A percentile compares a stretch with the other conserved stretches of the same genome.
Conservation (phyloP, 2,113 vertebrate species). For the Penelope pileata region DNA sequence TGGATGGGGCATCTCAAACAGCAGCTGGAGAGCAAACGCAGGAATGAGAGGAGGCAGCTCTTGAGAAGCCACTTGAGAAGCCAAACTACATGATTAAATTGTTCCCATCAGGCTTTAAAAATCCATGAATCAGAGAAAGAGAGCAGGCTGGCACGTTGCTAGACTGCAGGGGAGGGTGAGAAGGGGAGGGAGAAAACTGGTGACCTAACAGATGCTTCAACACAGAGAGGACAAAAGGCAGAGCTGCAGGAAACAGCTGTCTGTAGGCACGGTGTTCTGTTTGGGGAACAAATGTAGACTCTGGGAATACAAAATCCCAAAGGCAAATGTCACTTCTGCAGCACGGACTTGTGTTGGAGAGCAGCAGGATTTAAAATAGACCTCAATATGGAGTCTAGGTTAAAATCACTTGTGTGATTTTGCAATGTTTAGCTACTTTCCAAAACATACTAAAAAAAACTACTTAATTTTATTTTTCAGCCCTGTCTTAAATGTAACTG, state of each 20-base stretch:
- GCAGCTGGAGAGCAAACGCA: not conserved
- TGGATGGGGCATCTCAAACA: not conserved
- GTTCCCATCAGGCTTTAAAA: not conserved
- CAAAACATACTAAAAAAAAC: not conserved
- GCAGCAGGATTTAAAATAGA: not conserved
- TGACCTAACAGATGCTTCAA: not conserved
- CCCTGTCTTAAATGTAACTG: not conserved
- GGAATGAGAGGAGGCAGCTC: not conserved
- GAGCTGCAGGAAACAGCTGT: not conserved
- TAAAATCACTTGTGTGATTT: not conserved
- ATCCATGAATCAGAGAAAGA: not conserved
- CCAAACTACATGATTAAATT: rapidly evolving
- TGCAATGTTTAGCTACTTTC: not conserved
- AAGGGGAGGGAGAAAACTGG: not conserved
- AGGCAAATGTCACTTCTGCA: rapidly evolving
- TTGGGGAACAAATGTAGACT: not conserved
- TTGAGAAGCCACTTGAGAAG: not conserved
- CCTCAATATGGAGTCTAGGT: not conserved
- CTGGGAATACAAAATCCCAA: not conserved
- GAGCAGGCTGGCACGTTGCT: not conserved
- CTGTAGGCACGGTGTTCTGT: not conserved
- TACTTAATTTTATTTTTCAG: not conserved
- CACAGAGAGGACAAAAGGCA: not conserved
- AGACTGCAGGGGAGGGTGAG: not conserved
- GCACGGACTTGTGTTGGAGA: not conserved